Evolutionary conservation across 2,113 vertebrate genomes (phyloP).

Genomic region (Labeo catla): DNA sequence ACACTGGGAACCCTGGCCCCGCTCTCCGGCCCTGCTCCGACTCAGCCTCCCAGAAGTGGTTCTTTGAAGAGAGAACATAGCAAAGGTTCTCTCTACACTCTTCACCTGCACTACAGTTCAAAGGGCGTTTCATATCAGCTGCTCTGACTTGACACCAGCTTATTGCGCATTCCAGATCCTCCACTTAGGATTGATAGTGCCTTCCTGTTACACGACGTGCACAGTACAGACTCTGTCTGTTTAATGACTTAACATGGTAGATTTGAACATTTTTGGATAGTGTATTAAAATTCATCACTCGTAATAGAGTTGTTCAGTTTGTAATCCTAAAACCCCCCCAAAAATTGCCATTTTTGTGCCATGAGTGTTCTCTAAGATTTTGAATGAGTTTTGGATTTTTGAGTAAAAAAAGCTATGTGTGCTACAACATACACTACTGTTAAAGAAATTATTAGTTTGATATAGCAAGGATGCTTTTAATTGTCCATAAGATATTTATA

Average conservation of each 20-base stretch:
- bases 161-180: constrained; percentile 2
- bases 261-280: not conserved
- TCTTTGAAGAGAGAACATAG: constrained; percentile 84
- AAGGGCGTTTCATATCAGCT: not conserved
- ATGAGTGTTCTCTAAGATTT: not conserved
- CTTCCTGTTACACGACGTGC: not conserved
- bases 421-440: not conserved
- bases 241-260: not conserved
- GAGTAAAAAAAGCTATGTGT: not conserved
- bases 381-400: not conserved
- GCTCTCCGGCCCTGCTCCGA: constrained; percentile 80
- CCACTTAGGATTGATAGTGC: not conserved
- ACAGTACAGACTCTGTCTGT: not conserved
- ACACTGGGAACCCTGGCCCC: constrained; percentile 77
- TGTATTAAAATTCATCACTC: not conserved
- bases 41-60: constrained; percentile 86
- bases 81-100: not conserved
- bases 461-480: not conserved
- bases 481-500: not conserved
- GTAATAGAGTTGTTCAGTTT: not conserved
- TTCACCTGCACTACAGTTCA: constrained; percentile 7
- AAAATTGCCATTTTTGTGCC: not conserved
- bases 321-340: not conserved
- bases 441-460: not conserved
- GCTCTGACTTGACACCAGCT: not conserved